Evolutionary conservation across 2,888 invertebrate genomes (phyloP).

Genomic region (Chaitophorus viminalis): DNA sequence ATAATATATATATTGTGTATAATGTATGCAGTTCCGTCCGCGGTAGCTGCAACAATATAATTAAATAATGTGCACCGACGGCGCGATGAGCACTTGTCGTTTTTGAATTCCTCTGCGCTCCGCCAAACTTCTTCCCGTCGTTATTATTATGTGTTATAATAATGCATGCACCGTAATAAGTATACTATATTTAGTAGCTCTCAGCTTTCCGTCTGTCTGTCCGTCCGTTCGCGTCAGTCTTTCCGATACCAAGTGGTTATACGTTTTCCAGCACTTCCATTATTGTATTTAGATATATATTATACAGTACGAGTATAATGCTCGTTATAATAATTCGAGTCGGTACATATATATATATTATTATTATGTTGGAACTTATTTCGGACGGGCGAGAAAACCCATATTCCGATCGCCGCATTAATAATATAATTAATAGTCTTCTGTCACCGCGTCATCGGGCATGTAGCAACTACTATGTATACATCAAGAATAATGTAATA

Average conservation of each 20-base stretch:
- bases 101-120: not conserved
- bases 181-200: not conserved
- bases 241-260: not conserved
- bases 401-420: not conserved
- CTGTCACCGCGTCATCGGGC: not conserved
- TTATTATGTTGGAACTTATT: no score
- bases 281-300: not conserved
- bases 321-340: not conserved
- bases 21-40: no score
- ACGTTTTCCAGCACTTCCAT: not conserved
- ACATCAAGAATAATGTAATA: no score
- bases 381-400: not conserved
- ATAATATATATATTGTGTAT: no score
- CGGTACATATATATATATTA: no score
- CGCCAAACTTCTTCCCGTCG: not conserved
- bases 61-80: not conserved
- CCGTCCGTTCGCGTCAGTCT: not conserved
- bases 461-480: not conserved
- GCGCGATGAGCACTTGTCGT: not conserved
- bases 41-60: not conserved
- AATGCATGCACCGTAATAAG: not conserved
- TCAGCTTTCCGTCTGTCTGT: not conserved
- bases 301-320: no score
- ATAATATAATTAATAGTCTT: not conserved
- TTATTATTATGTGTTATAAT: not conserved